These are phyloP conservation scores for Rhopalosiphum nymphaeae DNA, from an alignment of 2,888 invertebrate genomes.

Conservation along the genomic window DNA sequence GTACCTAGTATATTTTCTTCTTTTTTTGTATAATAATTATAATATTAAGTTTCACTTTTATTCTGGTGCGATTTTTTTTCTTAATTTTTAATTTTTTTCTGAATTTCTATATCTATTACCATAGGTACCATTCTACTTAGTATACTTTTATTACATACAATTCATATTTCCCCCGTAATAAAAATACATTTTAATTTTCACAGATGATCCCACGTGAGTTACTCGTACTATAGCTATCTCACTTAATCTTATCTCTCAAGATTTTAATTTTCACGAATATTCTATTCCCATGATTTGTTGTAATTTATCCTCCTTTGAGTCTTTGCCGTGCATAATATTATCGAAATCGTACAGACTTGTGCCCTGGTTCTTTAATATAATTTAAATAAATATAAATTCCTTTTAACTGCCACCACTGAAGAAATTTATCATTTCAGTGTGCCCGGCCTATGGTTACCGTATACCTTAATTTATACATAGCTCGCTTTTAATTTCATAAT, in stretches of 20 bases:
- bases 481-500: background rate
- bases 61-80: too few species aligned
- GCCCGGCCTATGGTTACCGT: background rate
- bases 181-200: background rate
- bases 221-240: background rate
- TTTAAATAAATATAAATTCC: background rate
- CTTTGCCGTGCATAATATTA: background rate
- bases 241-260: background rate
- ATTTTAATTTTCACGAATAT: background rate
- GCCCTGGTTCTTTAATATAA: background rate
- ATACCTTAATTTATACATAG: background rate
- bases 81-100: background rate
- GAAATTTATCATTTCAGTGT: background rate
- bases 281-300: background rate
- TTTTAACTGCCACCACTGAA: background rate
- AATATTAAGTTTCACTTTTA: too few species aligned
- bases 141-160: background rate
- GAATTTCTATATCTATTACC: background rate
- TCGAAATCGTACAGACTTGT: background rate
- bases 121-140: background rate
- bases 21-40: too few species aligned
- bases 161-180: background rate
- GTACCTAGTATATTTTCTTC: too few species aligned
- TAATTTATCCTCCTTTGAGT: background rate
- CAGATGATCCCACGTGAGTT: background rate